phyloP scores from a whole-genome alignment of 2,797 vertebrate genomes.

The Kryptolebias ocellatus region DNA sequence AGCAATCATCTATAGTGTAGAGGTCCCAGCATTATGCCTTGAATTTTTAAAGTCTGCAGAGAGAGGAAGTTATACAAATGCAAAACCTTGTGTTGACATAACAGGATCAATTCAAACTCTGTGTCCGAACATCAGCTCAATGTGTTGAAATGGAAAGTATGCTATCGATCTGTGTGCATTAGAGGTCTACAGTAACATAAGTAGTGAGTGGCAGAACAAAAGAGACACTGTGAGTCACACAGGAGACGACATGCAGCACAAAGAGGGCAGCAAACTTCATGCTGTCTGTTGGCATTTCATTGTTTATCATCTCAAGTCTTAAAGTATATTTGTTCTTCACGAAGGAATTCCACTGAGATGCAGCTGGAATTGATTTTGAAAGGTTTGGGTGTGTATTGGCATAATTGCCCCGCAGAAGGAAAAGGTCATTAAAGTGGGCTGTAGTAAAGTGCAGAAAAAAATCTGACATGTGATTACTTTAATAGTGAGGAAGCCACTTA shows the following conservation, averaged over 20 bases:
- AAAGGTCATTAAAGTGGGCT: slow-evolving; percentile 55
- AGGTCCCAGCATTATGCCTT: slow-evolving; percentile 42
- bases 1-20: slow-evolving; percentile 39
- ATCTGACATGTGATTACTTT: slow-evolving; percentile 40
- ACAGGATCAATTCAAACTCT: slow-evolving; percentile 74
- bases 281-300: slow-evolving; percentile 68
- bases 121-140: slow-evolving; percentile 67
- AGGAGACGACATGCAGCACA: slow-evolving; percentile 53
- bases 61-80: slow-evolving; percentile 47
- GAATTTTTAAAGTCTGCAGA: slow-evolving; percentile 42
- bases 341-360: slow-evolving; percentile 58
- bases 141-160: slow-evolving; percentile 81
- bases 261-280: slow-evolving; percentile 62
- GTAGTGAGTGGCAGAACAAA: slow-evolving; percentile 77
- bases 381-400: slow-evolving; percentile 42
- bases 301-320: slow-evolving; percentile 73
- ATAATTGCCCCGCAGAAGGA: slow-evolving; percentile 52
- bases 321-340: slow-evolving; percentile 68
- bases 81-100: slow-evolving; percentile 75
- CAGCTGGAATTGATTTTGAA: slow-evolving; percentile 72
- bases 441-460: slow-evolving; percentile 49
- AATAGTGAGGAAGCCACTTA: slow-evolving; percentile 33
- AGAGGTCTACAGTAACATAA: slow-evolving; percentile 77
- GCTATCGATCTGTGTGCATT: slow-evolving; percentile 82
- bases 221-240: slow-evolving; percentile 68